These are phyloP conservation scores for Calameuta pallipes DNA, from an alignment of 2,888 invertebrate genomes.

Conservation along the genomic window DNA sequence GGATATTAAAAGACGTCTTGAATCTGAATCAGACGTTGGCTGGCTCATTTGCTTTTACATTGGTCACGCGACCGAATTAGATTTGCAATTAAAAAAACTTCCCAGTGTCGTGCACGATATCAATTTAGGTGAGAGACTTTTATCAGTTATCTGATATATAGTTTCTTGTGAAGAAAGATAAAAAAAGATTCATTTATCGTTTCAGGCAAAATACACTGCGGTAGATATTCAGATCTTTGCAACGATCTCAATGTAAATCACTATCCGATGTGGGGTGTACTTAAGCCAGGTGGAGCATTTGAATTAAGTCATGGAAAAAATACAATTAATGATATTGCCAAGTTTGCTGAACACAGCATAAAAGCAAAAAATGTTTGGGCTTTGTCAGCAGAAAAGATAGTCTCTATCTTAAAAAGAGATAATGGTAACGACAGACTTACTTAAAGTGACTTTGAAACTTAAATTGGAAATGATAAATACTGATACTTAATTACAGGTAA, in stretches of 20 bases:
- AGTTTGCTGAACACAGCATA: slow-evolving; percentile 75
- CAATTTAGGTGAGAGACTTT: slow-evolving; percentile 65
- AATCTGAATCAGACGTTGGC: slow-evolving; percentile 60
- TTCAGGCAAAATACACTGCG: slow-evolving; percentile 76
- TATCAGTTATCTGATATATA: not conserved
- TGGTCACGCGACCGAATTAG: slow-evolving; percentile 68
- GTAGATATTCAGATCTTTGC: slow-evolving; percentile 70
- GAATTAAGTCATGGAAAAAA: slow-evolving; percentile 78
- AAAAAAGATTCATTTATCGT: slow-evolving; percentile 12
- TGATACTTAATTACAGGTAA: slow-evolving; percentile 23
- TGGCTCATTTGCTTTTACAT: slow-evolving; percentile 72
- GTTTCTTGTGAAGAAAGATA: not conserved
- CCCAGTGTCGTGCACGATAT: slow-evolving; percentile 71
- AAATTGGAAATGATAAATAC: not conserved
- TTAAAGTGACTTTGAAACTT: not conserved
- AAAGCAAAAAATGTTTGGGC: slow-evolving; percentile 72
- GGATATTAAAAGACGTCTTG: slow-evolving; percentile 54
- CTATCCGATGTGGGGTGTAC: slow-evolving; percentile 78
- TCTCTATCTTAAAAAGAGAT: slow-evolving; percentile 66
- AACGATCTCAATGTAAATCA: slow-evolving; percentile 70
- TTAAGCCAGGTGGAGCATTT: slow-evolving; percentile 81
- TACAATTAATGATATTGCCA: slow-evolving; percentile 70
- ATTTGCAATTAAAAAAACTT: slow-evolving; percentile 73
- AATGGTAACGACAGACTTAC: slow-evolving; percentile 31
- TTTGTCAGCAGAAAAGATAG: slow-evolving; percentile 73